A percentile compares a stretch with the other conserved stretches of the same genome.
phyloP scores from a whole-genome alignment of 2,888 invertebrate genomes.

The Heliconius hortense region DNA sequence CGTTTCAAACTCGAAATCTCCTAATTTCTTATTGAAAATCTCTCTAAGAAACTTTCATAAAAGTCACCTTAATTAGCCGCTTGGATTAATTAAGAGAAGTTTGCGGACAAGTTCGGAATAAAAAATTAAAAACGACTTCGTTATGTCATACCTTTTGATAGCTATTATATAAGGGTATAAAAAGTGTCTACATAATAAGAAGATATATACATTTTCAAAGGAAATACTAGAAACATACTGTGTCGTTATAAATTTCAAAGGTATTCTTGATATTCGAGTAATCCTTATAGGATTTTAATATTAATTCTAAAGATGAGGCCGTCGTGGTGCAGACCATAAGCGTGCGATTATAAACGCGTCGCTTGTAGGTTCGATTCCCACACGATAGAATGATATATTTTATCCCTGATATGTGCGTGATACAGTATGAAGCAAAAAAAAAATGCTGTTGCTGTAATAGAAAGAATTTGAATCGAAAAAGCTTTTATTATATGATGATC shows the following conservation, averaged over 20 bases:
- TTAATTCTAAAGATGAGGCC: too few species aligned
- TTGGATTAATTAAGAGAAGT: constrained; percentile 60
- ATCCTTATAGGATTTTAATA: background rate
- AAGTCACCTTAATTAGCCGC: constrained; percentile 61
- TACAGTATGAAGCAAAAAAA: too few species aligned
- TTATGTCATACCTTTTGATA: constrained; percentile 18
- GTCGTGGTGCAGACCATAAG: too few species aligned
- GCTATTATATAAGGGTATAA: constrained; percentile 16
- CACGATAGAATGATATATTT: too few species aligned
- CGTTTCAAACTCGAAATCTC: constrained; percentile 19
- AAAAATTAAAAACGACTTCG: constrained; percentile 49
- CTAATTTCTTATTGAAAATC: constrained; percentile 38
- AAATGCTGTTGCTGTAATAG: too few species aligned
- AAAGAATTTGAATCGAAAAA: too few species aligned
- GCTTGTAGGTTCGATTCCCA: too few species aligned
- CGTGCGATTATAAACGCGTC: too few species aligned
- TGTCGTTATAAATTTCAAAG: background rate
- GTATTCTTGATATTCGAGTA: background rate
- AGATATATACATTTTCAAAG: background rate
- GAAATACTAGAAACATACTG: background rate
- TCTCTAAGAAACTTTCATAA: constrained; percentile 42
- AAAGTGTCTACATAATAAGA: background rate
- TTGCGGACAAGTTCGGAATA: constrained; percentile 55
- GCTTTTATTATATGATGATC: too few species aligned
- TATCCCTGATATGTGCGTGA: too few species aligned